Evolutionary conservation across 2,888 invertebrate genomes (phyloP).

Genomic region (Agrochola lychnidis): DNA sequence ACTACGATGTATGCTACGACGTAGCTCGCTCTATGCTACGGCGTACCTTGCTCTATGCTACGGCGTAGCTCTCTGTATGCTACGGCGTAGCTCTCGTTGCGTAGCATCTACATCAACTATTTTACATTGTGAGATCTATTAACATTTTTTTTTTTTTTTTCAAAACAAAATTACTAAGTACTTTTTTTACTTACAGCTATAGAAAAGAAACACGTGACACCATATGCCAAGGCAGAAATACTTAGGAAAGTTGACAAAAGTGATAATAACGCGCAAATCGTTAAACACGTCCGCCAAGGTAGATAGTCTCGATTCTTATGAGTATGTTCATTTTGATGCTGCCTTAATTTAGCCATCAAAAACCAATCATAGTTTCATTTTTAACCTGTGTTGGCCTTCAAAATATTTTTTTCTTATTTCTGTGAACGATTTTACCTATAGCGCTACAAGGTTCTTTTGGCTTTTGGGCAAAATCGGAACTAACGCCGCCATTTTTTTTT

Average conservation of each 20-base stretch:
- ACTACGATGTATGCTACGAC: constrained; percentile 14
- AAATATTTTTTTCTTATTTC: not conserved
- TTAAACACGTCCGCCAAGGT: constrained; percentile 30
- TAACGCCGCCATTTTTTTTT: no score
- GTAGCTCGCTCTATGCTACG: not conserved
- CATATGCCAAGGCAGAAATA: constrained; percentile 19
- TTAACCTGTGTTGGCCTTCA: no score
- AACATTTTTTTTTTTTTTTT: not conserved
- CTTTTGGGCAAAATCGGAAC: no score
- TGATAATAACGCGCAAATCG: constrained; percentile 36
- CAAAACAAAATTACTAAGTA: no score
- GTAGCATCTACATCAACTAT: not conserved
- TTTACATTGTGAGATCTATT: not conserved
- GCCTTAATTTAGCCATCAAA: not conserved
- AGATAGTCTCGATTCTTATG: not conserved
- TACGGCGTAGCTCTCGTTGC: not conserved
- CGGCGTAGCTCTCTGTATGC: not conserved
- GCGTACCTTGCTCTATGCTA: not conserved
- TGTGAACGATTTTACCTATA: not conserved
- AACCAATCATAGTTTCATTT: not conserved
- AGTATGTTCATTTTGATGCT: not conserved
- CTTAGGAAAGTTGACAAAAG: constrained; percentile 28
- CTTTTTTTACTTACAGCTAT: constrained; percentile 33
- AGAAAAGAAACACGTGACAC: constrained; percentile 37
- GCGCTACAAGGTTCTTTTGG: no score